Conservation (phyloP, 2,113 vertebrate species). For the Dolichotis patagonum region DNA sequence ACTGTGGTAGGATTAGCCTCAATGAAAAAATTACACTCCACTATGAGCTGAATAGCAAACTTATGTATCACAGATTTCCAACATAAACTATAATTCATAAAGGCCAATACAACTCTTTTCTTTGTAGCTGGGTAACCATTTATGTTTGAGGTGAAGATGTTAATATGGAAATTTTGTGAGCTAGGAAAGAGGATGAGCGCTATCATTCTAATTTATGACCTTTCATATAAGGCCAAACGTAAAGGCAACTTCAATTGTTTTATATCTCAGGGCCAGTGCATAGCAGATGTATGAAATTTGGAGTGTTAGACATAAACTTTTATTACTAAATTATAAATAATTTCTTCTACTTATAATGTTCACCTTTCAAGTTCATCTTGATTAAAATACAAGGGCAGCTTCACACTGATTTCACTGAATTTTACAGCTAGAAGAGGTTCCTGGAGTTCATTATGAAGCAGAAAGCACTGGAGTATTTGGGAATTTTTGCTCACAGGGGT, state of each 20-base stretch:
- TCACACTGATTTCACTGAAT: conserved; percentile 79
- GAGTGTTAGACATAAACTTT: conserved; percentile 91
- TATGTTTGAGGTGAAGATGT: conserved; percentile 90
- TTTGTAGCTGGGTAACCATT: conserved; percentile 88
- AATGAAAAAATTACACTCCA: conserved; percentile 32
- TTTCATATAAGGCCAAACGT: conserved; percentile 88
- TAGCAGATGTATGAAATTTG: conserved; percentile 89
- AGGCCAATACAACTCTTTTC: conserved; percentile 85
- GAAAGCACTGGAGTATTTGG: conserved; percentile 39
- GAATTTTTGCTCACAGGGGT: background rate
- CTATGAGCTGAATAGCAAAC: conserved; percentile 55
- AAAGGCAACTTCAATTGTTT: conserved; percentile 90
- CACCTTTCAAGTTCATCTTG: conserved; percentile 92
- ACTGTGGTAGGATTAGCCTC: conserved; percentile 73
- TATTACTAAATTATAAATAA: conserved; percentile 93
- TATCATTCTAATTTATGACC: conserved; percentile 89
- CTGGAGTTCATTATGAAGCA: conserved; percentile 39
- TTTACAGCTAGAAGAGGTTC: conserved; percentile 78
- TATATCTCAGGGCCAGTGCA: conserved; percentile 87
- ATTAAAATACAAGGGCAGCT: conserved; percentile 89
- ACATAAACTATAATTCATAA: conserved; percentile 83
- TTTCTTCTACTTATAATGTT: conserved; percentile 89
- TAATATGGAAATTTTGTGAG: conserved; percentile 89
- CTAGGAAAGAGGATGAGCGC: conserved; percentile 82
- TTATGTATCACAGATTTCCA: conserved; percentile 69